Evolutionary conservation across 2,797 vertebrate genomes (phyloP).

Genomic region (Microhierax caerulescens): DNA sequence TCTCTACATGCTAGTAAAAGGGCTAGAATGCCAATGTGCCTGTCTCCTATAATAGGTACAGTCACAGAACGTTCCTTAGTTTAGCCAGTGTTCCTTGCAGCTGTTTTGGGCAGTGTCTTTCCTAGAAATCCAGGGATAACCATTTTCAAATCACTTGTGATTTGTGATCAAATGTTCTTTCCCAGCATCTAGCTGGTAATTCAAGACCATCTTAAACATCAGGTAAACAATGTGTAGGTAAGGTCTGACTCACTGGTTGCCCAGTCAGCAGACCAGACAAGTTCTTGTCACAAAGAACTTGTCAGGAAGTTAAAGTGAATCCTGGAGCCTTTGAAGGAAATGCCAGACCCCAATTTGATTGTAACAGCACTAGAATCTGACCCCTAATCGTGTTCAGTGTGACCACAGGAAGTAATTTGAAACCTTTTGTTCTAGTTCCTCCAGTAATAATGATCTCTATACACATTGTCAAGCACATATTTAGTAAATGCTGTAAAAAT

Average conservation of each 20-base stretch:
- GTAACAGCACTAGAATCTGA: neutral
- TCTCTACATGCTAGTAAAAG: neutral
- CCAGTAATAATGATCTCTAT: neutral
- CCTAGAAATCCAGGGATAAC: neutral
- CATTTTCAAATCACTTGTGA: neutral
- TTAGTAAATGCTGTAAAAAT: neutral
- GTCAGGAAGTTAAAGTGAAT: neutral
- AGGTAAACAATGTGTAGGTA: neutral
- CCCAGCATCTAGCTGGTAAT: neutral
- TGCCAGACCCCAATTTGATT: neutral
- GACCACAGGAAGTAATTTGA: neutral
- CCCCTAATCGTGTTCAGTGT: neutral
- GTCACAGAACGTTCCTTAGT: neutral
- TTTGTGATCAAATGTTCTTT: neutral
- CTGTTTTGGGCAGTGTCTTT: neutral
- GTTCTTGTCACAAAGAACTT: neutral
- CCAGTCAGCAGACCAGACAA: neutral
- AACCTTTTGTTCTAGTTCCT: neutral
- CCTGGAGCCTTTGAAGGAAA: neutral
- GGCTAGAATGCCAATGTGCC: neutral
- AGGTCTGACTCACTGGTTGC: neutral
- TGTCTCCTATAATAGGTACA: neutral
- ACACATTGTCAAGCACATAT: neutral
- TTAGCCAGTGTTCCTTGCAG: neutral
- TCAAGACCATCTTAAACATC: neutral